These are phyloP conservation scores for Ochlodes sylvanus DNA, from an alignment of 2,888 invertebrate genomes.

Conservation along the genomic window DNA sequence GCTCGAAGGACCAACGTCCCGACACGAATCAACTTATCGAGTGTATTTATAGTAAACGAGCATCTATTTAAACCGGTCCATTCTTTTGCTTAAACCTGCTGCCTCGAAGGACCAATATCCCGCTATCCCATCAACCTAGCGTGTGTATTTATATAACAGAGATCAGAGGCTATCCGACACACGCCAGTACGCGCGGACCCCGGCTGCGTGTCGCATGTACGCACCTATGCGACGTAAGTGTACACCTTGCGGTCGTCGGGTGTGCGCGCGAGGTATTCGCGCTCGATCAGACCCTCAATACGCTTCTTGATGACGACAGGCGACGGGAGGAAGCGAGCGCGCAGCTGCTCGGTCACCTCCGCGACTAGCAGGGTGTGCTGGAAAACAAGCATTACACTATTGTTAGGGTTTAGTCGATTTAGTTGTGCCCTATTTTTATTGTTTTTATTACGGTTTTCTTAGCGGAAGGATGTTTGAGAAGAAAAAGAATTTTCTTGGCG, in stretches of 20 bases:
- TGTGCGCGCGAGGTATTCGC: slow-evolving; percentile 99
- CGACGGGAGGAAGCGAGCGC: slow-evolving; percentile 98
- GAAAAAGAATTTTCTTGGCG: no score
- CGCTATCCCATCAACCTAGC: neutral
- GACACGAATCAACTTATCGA: no score
- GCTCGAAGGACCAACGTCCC: no score
- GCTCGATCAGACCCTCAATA: slow-evolving; percentile 99
- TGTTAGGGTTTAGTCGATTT: no score
- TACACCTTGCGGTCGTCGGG: slow-evolving; percentile 98
- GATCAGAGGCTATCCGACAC: neutral
- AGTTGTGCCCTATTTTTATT: no score
- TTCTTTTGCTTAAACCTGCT: no score
- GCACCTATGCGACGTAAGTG: slow-evolving; percentile 95
- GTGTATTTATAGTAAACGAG: no score
- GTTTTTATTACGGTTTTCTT: no score
- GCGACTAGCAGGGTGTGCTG: slow-evolving; percentile 97
- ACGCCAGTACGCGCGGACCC: neutral
- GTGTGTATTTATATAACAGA: neutral
- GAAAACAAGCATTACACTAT: slow-evolving; percentile 36
- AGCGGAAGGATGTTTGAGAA: no score
- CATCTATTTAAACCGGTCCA: no score
- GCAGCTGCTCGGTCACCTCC: slow-evolving; percentile 98
- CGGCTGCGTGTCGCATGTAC: slow-evolving; percentile 39
- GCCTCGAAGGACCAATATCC: no score
- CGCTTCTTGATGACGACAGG: slow-evolving; percentile 99